Conservation (phyloP, 2,888 invertebrate species). For the Parochlus steinenii region DNA sequence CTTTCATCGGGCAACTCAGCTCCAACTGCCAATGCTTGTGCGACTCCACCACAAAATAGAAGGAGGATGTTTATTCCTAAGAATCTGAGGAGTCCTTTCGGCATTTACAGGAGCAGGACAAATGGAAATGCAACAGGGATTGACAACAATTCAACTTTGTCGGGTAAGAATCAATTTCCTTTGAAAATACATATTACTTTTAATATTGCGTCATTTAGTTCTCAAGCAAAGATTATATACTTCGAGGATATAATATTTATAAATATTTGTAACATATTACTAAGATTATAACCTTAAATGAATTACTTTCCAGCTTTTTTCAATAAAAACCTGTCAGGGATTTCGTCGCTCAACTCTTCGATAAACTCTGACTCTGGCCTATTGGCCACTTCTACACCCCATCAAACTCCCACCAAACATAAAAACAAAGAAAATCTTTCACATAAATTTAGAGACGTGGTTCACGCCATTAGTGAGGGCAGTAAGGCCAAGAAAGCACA, state of each 20-base stretch:
- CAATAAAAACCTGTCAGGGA: slow-evolving; percentile 11
- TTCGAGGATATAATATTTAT: no score
- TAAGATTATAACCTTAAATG: no score
- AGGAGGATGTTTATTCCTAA: slow-evolving; percentile 72
- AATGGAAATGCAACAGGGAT: slow-evolving; percentile 24
- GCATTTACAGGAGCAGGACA: slow-evolving; percentile 17
- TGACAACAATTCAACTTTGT: slow-evolving; percentile 49
- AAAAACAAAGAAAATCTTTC: slow-evolving; percentile 7
- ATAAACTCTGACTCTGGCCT: slow-evolving; percentile 27
- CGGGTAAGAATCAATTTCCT: slow-evolving; percentile 36
- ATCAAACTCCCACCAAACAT: slow-evolving; percentile 6
- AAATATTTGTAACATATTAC: no score
- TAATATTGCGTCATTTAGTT: no score
- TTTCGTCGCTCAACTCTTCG: slow-evolving; percentile 24
- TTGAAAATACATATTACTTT: background rate
- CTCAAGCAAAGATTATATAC: no score
- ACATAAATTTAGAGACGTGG: slow-evolving; percentile 8
- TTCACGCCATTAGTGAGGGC: slow-evolving; percentile 5
- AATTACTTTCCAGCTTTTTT: slow-evolving; percentile 12
- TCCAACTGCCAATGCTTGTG: slow-evolving; percentile 40
- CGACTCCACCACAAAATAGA: slow-evolving; percentile 61
- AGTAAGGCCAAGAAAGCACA: no score
- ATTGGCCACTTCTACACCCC: slow-evolving; percentile 1
- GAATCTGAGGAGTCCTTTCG: slow-evolving; percentile 61
- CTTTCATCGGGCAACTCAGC: slow-evolving; percentile 32